phyloP scores from a whole-genome alignment of 2,888 invertebrate genomes.

The Sphaerolaimus hirsutus region DNA sequence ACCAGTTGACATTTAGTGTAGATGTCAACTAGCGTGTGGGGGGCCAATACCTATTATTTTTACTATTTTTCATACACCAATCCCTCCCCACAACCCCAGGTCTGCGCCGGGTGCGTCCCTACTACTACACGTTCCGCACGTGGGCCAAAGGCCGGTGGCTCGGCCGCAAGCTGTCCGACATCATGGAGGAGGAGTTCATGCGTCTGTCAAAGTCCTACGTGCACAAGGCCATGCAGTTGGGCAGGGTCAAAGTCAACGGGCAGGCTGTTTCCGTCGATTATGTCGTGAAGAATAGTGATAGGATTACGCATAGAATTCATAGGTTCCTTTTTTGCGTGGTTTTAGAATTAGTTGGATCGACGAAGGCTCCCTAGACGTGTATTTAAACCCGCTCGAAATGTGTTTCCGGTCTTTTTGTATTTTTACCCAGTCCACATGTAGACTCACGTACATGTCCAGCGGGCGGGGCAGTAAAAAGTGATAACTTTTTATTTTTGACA shows the following conservation, averaged over 20 bases:
- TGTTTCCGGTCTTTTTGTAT: too few relatives aligned
- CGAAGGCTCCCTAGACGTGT: neutral
- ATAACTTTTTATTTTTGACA: too few relatives aligned
- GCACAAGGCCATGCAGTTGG: slow-evolving; percentile 64
- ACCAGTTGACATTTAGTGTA: too few relatives aligned
- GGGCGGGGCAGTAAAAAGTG: too few relatives aligned
- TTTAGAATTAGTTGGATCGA: neutral
- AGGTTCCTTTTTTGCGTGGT: slow-evolving; percentile 37
- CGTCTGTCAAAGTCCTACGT: neutral
- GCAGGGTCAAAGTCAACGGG: slow-evolving; percentile 75
- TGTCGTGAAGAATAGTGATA: slow-evolving; percentile 62
- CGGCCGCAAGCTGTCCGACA: neutral
- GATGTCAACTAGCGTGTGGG: too few relatives aligned
- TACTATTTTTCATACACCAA: too few relatives aligned
- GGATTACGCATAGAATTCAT: slow-evolving; percentile 73
- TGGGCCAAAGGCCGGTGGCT: neutral
- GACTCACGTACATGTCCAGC: too few relatives aligned
- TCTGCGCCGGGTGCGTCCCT: neutral
- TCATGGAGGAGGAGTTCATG: neutral
- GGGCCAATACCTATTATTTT: too few relatives aligned
- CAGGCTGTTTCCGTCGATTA: slow-evolving; percentile 71
- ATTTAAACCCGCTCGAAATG: too few relatives aligned
- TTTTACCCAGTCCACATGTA: too few relatives aligned
- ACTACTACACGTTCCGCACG: neutral
- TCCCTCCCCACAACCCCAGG: too few relatives aligned